Conservation (phyloP, 2,888 invertebrate genomes). For the Antheraea yamamai region DNA sequence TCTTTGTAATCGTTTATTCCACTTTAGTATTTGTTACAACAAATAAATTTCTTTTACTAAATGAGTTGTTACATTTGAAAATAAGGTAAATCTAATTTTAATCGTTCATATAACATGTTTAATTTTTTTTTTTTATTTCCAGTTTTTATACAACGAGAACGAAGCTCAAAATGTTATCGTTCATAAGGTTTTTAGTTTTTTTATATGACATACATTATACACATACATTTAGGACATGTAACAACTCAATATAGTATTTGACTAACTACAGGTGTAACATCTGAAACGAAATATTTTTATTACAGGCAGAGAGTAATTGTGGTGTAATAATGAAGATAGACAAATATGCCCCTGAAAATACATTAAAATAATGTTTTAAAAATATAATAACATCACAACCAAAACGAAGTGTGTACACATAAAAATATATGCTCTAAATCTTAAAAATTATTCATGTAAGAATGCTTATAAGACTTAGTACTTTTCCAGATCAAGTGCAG, state of each 20-base stretch:
- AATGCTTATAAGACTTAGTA: background rate
- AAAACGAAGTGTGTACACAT: background rate
- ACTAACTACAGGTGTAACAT: background rate
- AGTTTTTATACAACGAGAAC: too few species aligned
- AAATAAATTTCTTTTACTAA: too few species aligned
- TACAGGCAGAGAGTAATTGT: background rate
- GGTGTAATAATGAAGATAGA: background rate
- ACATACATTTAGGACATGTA: too few species aligned
- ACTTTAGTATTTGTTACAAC: too few species aligned
- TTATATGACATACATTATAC: too few species aligned
- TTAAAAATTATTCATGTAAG: background rate
- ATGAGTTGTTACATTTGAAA: too few species aligned
- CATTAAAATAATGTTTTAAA: background rate
- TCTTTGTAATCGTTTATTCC: too few species aligned
- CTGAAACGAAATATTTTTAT: background rate
- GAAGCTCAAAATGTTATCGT: too few species aligned
- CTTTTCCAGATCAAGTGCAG: background rate
- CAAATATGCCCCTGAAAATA: background rate
- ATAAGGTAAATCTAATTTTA: too few species aligned
- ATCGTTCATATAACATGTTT: too few species aligned
- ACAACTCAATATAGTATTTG: background rate
- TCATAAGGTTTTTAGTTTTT: too few species aligned
- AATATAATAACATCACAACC: background rate
- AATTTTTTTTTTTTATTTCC: too few species aligned
- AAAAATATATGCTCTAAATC: conserved; percentile 2